A percentile compares a stretch with the other conserved stretches of the same genome.
Evolutionary conservation across 2,888 invertebrate species (phyloP).

Genomic region (Blastobasis lacticolella): DNA sequence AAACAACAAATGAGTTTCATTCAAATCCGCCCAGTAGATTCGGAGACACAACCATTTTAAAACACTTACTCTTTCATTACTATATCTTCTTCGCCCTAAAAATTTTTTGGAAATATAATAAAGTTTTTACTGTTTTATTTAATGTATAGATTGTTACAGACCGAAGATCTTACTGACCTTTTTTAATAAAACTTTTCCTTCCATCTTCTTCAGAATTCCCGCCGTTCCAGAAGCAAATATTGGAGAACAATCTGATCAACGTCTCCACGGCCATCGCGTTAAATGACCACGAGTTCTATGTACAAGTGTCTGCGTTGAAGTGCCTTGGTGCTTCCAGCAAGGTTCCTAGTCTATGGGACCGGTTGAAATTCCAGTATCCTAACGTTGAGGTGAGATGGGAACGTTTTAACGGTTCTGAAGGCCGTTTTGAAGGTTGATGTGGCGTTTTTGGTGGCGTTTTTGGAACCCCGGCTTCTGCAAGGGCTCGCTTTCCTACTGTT

Average conservation of each 20-base stretch:
- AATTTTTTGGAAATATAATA: too few species aligned
- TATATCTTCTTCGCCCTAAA: too few species aligned
- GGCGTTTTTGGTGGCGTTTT: too few species aligned
- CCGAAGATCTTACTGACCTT: too few species aligned
- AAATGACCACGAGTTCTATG: conserved; percentile 82
- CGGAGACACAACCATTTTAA: too few species aligned
- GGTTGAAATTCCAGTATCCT: conserved; percentile 63
- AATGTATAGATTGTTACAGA: too few species aligned
- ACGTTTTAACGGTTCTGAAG: not conserved
- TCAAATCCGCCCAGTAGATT: too few species aligned
- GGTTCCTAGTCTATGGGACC: conserved; percentile 79
- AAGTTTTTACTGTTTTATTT: too few species aligned
- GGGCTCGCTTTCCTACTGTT: too few species aligned
- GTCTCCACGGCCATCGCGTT: conserved; percentile 78
- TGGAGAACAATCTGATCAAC: conserved; percentile 77
- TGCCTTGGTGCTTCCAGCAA: conserved; percentile 80
- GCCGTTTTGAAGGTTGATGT: not conserved
- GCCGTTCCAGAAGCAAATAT: conserved; percentile 81
- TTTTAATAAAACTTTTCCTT: not conserved
- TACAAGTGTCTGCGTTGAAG: conserved; percentile 82
- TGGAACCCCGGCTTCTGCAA: too few species aligned
- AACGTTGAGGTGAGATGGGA: conserved; percentile 73
- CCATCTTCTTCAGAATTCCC: conserved; percentile 78
- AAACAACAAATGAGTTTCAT: too few species aligned
- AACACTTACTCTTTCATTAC: too few species aligned